Conservation (phyloP, 1,140 invertebrate genomes). For the Cydia pomonella region DNA sequence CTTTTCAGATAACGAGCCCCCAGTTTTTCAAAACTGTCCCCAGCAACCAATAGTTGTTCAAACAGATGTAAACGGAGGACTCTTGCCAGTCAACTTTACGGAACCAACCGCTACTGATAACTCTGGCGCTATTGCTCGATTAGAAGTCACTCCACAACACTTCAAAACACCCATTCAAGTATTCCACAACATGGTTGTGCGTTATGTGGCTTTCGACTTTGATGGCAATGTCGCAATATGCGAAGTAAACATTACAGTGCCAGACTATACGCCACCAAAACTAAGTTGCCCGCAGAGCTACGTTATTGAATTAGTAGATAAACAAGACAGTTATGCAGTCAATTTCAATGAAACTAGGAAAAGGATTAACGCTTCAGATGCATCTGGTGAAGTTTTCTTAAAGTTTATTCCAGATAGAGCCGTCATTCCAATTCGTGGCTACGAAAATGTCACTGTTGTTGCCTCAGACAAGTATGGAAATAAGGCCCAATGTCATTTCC, state of each 20-base stretch:
- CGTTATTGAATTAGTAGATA: conserved; percentile 94
- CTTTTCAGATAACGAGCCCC: conserved; percentile 93
- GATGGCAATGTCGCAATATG: conserved; percentile 98
- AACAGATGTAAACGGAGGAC: conserved; percentile 91
- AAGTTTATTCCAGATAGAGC: conserved; percentile 93
- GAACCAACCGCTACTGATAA: conserved; percentile 96
- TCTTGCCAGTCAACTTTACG: conserved; percentile 94
- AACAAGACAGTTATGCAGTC: conserved; percentile 93
- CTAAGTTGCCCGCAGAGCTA: conserved; percentile 97
- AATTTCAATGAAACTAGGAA: conserved; percentile 96
- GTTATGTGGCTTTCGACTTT: conserved; percentile 97
- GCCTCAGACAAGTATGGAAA: conserved; percentile 95
- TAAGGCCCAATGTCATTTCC: conserved; percentile 95
- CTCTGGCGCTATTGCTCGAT: conserved; percentile 94
- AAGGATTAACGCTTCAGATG: conserved; percentile 93
- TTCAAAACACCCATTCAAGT: conserved; percentile 94
- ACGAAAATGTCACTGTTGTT: conserved; percentile 96
- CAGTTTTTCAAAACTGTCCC: conserved; percentile 97
- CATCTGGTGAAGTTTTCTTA: conserved; percentile 92
- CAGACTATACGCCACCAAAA: conserved; percentile 96
- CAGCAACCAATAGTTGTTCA: conserved; percentile 94
- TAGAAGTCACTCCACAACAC: conserved; percentile 94
- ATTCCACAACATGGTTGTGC: conserved; percentile 95
- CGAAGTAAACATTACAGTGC: conserved; percentile 96
- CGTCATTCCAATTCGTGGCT: conserved; percentile 93